Base-by-base conservation (phyloP, 2,888 invertebrate species). In the Scelioninae gen. 1 region DNA sequence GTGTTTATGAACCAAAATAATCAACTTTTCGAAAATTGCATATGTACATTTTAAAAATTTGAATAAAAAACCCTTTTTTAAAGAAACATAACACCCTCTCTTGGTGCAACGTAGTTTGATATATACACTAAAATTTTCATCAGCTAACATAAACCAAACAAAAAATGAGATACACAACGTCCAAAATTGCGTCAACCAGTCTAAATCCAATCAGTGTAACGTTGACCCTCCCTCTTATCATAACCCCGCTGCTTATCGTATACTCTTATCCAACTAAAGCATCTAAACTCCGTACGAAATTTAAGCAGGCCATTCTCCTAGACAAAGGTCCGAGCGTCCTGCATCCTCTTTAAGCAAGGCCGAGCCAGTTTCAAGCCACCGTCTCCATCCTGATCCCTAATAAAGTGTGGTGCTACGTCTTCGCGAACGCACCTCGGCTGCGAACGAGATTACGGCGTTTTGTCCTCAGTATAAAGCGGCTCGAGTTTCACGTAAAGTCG, bases 321-420 rank as follows among this genome's bases (percentile, higher is more conserved):
- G 60, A 60, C 60, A 71, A 71, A 60, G 51, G 60, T 58, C 60
- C 71, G 9, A 63, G 29, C 16, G 47, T 29, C 58, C 45, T 56
- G 69, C 56, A 56, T 58, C 69, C 58, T 65, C 65, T 51, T 51
- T 65, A 69, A 69, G 47, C 69, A 34, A 56, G 16, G 31, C 32
- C 43, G 11, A 45, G 49, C 23, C 29, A 43, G 29, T 45, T 68
- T 29, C 68, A 23, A 31, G 43, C 58, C 38, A 38, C 9, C 38
- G 15, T 68, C 34, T 58, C 53, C n/a, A 13, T 13, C 5, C 32
- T 49, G 72, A 72, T 72, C 62, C 72, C 72, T 62, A 72, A 72
- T 60, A 72, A 72, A 72, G 53, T 72, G 62, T n/a, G 31, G 53
- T 53, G 32, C 72, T 72, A 43, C 62, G 45, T 72, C 71, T 72